Percentiles rank a stretch among this genome's conserved stretches.
These are phyloP conservation scores for Sarcophaga carnaria DNA, from an alignment of 2,888 invertebrate species.

Conservation along the genomic window DNA sequence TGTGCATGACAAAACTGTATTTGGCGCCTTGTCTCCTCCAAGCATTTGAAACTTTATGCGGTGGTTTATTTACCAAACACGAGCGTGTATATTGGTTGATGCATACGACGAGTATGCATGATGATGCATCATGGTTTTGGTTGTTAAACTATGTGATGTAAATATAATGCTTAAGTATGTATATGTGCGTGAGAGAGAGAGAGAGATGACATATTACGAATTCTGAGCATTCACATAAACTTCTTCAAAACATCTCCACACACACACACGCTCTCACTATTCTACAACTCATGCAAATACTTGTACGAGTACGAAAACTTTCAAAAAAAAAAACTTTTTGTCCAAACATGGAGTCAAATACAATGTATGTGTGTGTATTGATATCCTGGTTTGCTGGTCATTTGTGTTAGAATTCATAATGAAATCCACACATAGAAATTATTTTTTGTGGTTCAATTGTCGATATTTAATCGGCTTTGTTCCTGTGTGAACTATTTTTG, in stretches of 20 bases:
- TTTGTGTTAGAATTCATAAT: not conserved
- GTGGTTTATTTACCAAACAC: conserved; percentile 62
- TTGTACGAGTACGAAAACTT: too few species aligned
- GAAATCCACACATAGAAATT: not conserved
- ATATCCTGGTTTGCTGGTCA: not conserved
- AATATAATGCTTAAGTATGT: not conserved
- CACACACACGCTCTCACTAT: too few species aligned
- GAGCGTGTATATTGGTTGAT: conserved; percentile 28
- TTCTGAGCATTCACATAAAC: not conserved
- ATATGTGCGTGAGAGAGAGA: not conserved
- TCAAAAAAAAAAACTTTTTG: not conserved
- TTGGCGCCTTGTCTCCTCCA: conserved; percentile 66
- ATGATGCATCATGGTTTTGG: conserved; percentile 22
- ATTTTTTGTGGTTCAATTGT: conserved; percentile 77
- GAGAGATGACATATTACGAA: not conserved
- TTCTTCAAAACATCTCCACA: not conserved
- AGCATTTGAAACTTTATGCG: conserved; percentile 67
- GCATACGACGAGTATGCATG: not conserved
- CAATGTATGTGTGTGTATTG: conserved; percentile 16
- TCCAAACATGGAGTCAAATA: not conserved
- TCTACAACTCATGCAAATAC: not conserved
- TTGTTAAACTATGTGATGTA: conserved; percentile 45
- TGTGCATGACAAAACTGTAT: conserved; percentile 63
- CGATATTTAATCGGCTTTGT: conserved; percentile 36
- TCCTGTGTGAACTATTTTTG: too few species aligned